Base-by-base conservation (phyloP, 2,888 invertebrate genomes). In the Drosophila koepferae region DNA sequence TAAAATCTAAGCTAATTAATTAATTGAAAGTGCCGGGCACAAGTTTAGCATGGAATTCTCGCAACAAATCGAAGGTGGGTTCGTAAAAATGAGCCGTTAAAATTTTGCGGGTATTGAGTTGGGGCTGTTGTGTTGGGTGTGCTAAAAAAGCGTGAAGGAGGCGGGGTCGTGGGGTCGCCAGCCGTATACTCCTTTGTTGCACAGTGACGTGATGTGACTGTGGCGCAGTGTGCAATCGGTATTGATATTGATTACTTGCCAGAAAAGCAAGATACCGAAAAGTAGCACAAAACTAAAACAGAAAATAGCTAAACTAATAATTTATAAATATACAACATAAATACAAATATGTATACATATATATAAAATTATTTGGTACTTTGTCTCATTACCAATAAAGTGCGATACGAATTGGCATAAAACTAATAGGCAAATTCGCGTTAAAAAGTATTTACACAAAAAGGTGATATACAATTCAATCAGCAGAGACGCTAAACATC, bases 41-140 rank as follows among this genome's bases (percentile, higher is more conserved):
- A 72, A 66, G 14, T 40, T 44, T 31, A 63, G 58, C 62, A 92
- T 92, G 92, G 92, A 92, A 81, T 92, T 91, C 76, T 90, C 91
- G 16, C 91, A 92, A 70, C 91, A 92, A 89, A 85, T 92, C 51
- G 91, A 92, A 91, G 92, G 92, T 92, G 87, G 92, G 92, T 92
- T 86, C 74, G 54, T 4, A 41, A 16, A 72, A 62, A 49, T 20
- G 46, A 43, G 34, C 65, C 55, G 65, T 63, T 63, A 59, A 44
- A 54, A 14, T 34, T 53, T 63, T 55, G 58, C 16, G 62, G 64
- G 31, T 54, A 56, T 58, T 51, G 43, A 36, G 59, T 51, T 51
- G 59, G 40, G 54, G 16, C 54, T 23, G 40, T 23, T 40, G 38
- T 56, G 43, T 34, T 51, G 44, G 41, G 14, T 41, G 63, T 48